phyloP scores from a whole-genome alignment of 2,797 vertebrate genomes.

The Atherinosoma microstoma region DNA sequence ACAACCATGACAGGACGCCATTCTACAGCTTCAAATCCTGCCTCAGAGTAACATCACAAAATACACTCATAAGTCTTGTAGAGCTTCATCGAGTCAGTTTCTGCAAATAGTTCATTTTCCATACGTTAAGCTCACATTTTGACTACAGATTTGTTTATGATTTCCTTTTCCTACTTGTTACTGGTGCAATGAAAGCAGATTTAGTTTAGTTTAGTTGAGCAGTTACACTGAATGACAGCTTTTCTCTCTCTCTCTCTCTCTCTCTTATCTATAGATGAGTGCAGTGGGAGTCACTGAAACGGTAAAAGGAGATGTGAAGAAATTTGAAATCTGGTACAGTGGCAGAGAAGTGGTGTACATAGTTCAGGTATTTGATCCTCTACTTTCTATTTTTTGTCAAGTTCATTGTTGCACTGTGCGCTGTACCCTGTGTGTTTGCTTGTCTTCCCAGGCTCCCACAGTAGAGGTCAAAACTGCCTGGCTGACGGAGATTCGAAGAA shows the following conservation, averaged over 20 bases:
- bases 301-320: constrained; percentile 94
- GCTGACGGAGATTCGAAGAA: constrained; percentile 91
- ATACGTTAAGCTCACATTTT: not conserved
- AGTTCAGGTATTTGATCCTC: constrained; percentile 86
- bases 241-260: not conserved
- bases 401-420: not conserved
- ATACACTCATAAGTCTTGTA: not conserved
- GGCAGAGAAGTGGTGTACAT: constrained; percentile 94
- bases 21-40: constrained; percentile 97
- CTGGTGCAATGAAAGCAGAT: not conserved
- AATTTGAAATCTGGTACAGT: constrained; percentile 97
- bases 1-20: constrained; percentile 86
- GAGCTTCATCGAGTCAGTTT: not conserved
- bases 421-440: not conserved
- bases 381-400: not conserved
- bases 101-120: not conserved
- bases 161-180: not conserved
- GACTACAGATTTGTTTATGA: not conserved
- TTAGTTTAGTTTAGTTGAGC: not conserved
- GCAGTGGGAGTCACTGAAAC: constrained; percentile 94
- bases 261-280: constrained; percentile 86
- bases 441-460: constrained; percentile 86
- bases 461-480: constrained; percentile 92
- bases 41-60: constrained; percentile 86
- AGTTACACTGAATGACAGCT: not conserved